phyloP scores from a whole-genome alignment of 2,888 invertebrate genomes.

The Eumerus sabulonum region DNA sequence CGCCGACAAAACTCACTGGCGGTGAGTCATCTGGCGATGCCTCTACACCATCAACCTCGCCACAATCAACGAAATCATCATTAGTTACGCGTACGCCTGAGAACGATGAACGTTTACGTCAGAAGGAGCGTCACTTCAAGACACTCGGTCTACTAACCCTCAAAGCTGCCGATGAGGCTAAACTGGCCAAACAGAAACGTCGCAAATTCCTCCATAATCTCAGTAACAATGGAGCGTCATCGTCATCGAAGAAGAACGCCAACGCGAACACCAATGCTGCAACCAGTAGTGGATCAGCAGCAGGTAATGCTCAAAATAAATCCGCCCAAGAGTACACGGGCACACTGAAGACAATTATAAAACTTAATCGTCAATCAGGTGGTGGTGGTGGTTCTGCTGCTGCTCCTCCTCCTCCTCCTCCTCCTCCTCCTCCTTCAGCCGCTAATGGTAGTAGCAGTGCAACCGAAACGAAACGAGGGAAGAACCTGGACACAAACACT shows the following conservation, averaged over 20 bases:
- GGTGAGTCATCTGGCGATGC: slow-evolving; percentile 67
- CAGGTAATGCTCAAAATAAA: slow-evolving; percentile 68
- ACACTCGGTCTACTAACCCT: slow-evolving; percentile 87
- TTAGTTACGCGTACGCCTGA: slow-evolving; percentile 50
- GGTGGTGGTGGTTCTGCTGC: slow-evolving; percentile 53
- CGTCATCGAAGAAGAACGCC: slow-evolving; percentile 67
- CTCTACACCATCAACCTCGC: slow-evolving; percentile 70
- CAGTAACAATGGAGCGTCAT: slow-evolving; percentile 26
- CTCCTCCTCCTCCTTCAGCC: not conserved
- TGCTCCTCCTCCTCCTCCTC: not conserved
- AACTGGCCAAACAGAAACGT: slow-evolving; percentile 81
- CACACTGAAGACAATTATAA: slow-evolving; percentile 90
- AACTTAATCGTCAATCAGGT: slow-evolving; percentile 81
- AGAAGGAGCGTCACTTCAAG: slow-evolving; percentile 87
- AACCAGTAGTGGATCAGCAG: slow-evolving; percentile 33
- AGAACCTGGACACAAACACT: slow-evolving; percentile 53
- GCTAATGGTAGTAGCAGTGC: not conserved
- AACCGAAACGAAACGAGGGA: slow-evolving; percentile 68
- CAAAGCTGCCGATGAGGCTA: slow-evolving; percentile 86
- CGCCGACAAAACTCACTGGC: slow-evolving; percentile 54
- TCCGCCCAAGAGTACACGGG: slow-evolving; percentile 84
- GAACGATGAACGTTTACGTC: slow-evolving; percentile 83
- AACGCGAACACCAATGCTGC: slow-evolving; percentile 34
- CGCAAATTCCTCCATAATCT: slow-evolving; percentile 76
- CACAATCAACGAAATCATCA: slow-evolving; percentile 67